Conservation (phyloP, 2,113 vertebrate genomes). For the Xenopus borealis region DNA sequence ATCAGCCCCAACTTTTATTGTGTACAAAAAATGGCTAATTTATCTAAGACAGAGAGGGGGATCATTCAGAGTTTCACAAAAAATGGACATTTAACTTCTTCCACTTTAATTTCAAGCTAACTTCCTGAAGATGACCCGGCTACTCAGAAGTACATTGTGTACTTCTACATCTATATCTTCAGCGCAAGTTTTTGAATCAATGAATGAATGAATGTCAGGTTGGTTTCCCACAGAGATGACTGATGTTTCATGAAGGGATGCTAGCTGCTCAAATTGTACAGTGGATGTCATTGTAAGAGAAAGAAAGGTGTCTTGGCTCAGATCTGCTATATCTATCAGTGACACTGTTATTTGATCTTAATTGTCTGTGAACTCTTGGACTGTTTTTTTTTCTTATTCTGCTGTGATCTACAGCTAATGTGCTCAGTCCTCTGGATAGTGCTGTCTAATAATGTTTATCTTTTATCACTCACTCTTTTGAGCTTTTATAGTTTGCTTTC, state of each 20-base stretch:
- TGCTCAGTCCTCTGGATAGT: no score
- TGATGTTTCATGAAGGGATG: conserved; percentile 10
- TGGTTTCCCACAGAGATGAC: conserved; percentile 18
- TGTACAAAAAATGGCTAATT: no score
- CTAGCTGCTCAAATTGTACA: conserved; percentile 6
- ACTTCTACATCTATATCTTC: conserved; percentile 12
- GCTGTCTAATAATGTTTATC: no score
- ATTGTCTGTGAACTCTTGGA: conserved; percentile 17
- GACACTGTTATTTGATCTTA: conserved; percentile 16
- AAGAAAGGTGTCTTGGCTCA: neutral
- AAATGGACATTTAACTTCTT: conserved; percentile 3
- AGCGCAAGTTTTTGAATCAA: conserved; percentile 4
- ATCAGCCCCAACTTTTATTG: no score
- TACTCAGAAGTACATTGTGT: conserved; percentile 3
- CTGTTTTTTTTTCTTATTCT: neutral
- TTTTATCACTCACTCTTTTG: no score
- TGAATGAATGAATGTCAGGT: conserved; percentile 14
- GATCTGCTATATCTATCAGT: neutral
- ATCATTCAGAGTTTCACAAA: neutral
- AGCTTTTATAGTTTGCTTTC: no score
- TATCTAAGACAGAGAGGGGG: neutral
- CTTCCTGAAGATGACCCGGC: conserved; percentile 8
- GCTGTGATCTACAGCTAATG: no score
- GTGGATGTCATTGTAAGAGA: conserved; percentile 14
- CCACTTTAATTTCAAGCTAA: neutral